Conservation (phyloP, 2,113 vertebrate genomes). For the Tichodroma muraria region DNA sequence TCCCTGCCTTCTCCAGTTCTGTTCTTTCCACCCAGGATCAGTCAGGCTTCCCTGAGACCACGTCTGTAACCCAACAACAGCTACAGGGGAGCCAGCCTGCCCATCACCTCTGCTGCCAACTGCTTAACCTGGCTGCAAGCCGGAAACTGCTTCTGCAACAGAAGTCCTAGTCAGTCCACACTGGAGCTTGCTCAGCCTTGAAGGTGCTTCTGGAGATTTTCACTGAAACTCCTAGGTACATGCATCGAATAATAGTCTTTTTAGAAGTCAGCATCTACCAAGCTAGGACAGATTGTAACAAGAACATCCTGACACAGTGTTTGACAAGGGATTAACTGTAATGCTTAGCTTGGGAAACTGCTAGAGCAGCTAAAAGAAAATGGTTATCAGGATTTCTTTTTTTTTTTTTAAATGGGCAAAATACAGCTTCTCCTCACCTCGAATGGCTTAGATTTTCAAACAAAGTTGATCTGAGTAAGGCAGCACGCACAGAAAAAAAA, state of each 20-base stretch:
- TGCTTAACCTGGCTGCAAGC: not conserved
- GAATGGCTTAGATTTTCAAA: slow-evolving; percentile 3
- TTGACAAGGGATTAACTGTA: slow-evolving; percentile 5
- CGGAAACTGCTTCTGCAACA: not conserved
- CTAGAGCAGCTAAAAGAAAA: not conserved
- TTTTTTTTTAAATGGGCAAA: not conserved
- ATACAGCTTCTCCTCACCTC: not conserved
- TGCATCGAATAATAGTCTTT: not conserved
- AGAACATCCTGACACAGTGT: not conserved
- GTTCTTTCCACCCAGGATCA: not conserved
- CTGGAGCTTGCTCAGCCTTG: not conserved
- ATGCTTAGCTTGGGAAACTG: not conserved
- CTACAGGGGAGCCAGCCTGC: not conserved
- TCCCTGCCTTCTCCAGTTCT: not conserved
- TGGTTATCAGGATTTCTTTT: not conserved
- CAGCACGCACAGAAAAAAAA: not conserved
- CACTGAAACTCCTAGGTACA: not conserved
- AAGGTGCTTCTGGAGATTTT: not conserved
- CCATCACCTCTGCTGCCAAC: not conserved
- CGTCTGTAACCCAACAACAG: not conserved
- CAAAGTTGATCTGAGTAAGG: not conserved
- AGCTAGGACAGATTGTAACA: not conserved
- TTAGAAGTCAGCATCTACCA: not conserved
- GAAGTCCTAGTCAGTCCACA: not conserved
- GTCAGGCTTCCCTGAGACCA: not conserved